Evolutionary conservation across 2,113 vertebrate species (phyloP).

Genomic region (Telmatochromis sp.): DNA sequence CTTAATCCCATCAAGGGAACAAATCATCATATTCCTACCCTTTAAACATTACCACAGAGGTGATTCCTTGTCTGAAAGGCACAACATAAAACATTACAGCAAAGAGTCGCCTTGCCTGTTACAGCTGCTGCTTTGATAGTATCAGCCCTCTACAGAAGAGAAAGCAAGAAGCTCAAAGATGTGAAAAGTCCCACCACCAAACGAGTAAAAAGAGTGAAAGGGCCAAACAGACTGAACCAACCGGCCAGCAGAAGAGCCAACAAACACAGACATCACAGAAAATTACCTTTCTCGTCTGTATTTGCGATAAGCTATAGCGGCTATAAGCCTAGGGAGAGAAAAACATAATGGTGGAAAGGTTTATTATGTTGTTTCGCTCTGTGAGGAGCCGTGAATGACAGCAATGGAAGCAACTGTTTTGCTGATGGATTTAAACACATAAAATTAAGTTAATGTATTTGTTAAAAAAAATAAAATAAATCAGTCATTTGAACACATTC

Average conservation of each 20-base stretch:
- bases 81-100: neutral
- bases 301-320: conserved; percentile 71
- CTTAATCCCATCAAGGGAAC: neutral
- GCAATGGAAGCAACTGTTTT: neutral
- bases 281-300: conserved; percentile 66
- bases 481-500: neutral
- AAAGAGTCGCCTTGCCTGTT: neutral
- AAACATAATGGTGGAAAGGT: conserved; percentile 2
- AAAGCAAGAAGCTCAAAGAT: conserved; percentile 15
- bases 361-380: neutral
- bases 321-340: conserved; percentile 59
- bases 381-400: neutral
- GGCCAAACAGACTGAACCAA: neutral
- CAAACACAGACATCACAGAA: neutral
- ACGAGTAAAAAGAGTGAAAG: neutral
- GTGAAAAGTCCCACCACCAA: conserved; percentile 38
- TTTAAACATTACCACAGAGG: neutral
- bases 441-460: neutral
- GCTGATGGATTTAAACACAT: neutral
- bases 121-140: neutral
- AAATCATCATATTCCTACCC: neutral
- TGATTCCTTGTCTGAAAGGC: neutral
- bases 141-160: neutral
- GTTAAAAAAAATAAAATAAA: neutral
- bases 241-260: neutral